Evolutionary conservation across 2,888 invertebrate genomes (phyloP), one percentile per base, ranked within the genome.

Genomic region (Papilio gigon): DNA sequence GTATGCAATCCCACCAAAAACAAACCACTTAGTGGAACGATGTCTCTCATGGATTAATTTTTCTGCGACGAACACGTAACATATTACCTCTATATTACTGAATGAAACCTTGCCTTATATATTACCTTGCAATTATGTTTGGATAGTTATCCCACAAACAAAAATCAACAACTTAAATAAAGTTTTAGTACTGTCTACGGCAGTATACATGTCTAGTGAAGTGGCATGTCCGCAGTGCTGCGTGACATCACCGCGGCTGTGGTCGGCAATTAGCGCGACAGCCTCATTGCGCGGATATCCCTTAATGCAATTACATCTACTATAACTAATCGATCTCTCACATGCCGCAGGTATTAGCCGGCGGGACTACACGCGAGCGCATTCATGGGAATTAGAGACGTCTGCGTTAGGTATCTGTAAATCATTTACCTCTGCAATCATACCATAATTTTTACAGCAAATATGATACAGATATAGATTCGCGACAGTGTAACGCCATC

Each of bases 241-340:
- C n/a, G 4, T 27, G 53, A 53, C 53, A 27, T 53, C 53, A 53
- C 27, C 27, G n/a, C n/a, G 33, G n/a, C 53, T 12, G 22, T 11
- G 27, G 27, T 2, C 53, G 27, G 27, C 25, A 53, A 53, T 53
- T 53, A 25, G 27, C 25, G n/a, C 5, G 50, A 53, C 27, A 27
- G 27, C 14, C 53, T 53, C 47, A 47, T 22, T 27, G 27, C 53
- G 8, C 53, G 27, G 53, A 27, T 53, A 27, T 53, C 14, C 53
- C 53, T 53, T 53, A 27, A 53, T 53, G 27, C 53, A 53, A 53
- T 53, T 53, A 53, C 27, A 53, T 27, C 6, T n/a, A 27, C 8
- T 53, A n/a, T 27, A 53, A 27, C 53, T 53, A 53, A 25, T 53
- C 27, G 53, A 53, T 53, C 53, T 27, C 50, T 50, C 8, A 35